Evolutionary conservation across 2,113 vertebrate species (phyloP), one percentile per base, ranked within the genome.

Genomic region (Pangasianodon gigas): DNA sequence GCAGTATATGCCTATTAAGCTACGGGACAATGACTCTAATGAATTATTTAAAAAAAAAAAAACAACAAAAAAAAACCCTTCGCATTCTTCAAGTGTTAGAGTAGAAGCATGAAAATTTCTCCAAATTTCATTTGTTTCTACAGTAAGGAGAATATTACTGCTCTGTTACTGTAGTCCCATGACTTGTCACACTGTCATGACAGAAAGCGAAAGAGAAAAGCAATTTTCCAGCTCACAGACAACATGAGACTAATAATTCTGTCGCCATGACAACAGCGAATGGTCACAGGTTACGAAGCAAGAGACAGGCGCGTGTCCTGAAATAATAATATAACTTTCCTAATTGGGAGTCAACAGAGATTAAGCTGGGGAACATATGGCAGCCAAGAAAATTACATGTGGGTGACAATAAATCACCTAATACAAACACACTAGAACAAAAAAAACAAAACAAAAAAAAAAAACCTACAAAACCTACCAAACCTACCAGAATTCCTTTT

Each of bases 351-450:
- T 62, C 37, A 1, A 0, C 24, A 37, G 54, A 58, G 32, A 41
- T 83, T 83, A 54, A 44, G 21, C 48, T n/a, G 44, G 41, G 18
- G n/a, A 54, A 83, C 84, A 67, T 54, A 60, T 67, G 44, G 62
- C 65, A 58, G 81, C 5, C 48, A 11, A 74, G 83, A 85, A 52
- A 48, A 82, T 1, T 37, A 52, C 71, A 79, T 18, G 11, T 6
- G 52, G 13, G 21, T 11, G 82, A 62, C n/a, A 62, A 81, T 56
- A 16, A 51, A 46, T 37, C 89, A 56, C 79, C 44, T 19, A 8
- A 51, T 44, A 51, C 2, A 21, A 65, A 77, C 44, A 75, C 54
- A 77, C 85, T 88, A 86, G 0, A 89, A 69, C 87, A 90, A 88
- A 65, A 65, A 2, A 10, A n/a, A n/a, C 19, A 60, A 24, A 60